A percentile compares a stretch with the other conserved stretches of the same genome.
Evolutionary conservation across 2,888 invertebrate genomes (phyloP).

Genomic region (Agrochola circellaris): DNA sequence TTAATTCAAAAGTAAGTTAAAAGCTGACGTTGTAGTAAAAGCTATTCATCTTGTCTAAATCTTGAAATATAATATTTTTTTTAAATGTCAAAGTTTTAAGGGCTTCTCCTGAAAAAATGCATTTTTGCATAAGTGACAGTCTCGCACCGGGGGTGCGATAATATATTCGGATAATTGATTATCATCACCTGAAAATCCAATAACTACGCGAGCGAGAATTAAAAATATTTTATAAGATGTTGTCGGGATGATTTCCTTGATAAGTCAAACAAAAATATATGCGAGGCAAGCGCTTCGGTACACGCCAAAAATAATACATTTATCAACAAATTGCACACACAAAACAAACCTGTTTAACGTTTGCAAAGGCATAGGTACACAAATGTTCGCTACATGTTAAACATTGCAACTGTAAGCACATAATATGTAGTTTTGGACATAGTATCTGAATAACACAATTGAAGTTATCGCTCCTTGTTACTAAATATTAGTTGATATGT

Average conservation of each 20-base stretch:
- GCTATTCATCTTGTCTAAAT: no score
- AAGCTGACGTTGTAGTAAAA: no score
- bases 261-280: slow-evolving; percentile 31
- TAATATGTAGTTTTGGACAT: neutral
- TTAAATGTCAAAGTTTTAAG: no score
- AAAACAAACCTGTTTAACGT: slow-evolving; percentile 33
- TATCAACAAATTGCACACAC: slow-evolving; percentile 23
- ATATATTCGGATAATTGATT: neutral
- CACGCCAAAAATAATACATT: slow-evolving; percentile 43
- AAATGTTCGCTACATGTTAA: slow-evolving; percentile 22
- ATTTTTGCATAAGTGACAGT: no score
- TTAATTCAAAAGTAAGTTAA: no score
- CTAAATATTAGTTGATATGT: neutral
- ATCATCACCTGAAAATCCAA: neutral
- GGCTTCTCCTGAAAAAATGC: no score
- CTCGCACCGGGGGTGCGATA: no score
- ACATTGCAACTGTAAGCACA: slow-evolving; percentile 31
- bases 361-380: slow-evolving; percentile 47
- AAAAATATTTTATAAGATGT: neutral
- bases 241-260: slow-evolving; percentile 5
- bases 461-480: no score
- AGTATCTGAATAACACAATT: neutral
- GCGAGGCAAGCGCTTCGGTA: slow-evolving; percentile 8
- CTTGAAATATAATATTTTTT: no score
- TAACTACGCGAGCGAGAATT: slow-evolving; percentile 12